phyloP scores from a whole-genome alignment of 2,797 vertebrate genomes.

The Phataginus tetradactyla region DNA sequence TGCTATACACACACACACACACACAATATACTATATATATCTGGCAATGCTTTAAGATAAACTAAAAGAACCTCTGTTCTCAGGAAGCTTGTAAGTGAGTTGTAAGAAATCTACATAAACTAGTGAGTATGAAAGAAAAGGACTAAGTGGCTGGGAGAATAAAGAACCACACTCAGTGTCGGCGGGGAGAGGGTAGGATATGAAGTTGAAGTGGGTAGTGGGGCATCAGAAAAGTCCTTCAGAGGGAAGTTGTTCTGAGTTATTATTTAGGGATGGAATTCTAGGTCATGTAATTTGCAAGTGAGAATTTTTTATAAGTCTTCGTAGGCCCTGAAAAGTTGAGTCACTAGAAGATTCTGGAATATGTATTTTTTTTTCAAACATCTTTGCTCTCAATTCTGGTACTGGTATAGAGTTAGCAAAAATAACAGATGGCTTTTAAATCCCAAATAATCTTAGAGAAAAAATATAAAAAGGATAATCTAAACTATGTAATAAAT shows the following conservation, averaged over 20 bases:
- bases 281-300: neutral
- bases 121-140: neutral
- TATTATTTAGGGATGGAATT: neutral
- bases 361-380: neutral
- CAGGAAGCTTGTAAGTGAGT: neutral
- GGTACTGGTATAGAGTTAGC: neutral
- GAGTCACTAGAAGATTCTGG: neutral
- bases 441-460: neutral
- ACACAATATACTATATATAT: neutral
- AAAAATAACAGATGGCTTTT: neutral
- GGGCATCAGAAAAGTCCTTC: neutral
- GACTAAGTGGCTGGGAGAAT: neutral
- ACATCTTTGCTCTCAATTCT: neutral
- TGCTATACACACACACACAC: neutral
- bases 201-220: neutral
- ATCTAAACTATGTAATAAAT: neutral
- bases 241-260: neutral
- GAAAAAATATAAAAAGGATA: neutral
- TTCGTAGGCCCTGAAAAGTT: neutral
- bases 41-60: neutral
- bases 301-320: neutral
- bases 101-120: neutral
- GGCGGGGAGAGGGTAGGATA: fast-evolving
- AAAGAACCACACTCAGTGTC: neutral
- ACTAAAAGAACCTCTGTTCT: neutral